Conservation (phyloP, 1,140 invertebrate species). For the Batillaria attramentaria region DNA sequence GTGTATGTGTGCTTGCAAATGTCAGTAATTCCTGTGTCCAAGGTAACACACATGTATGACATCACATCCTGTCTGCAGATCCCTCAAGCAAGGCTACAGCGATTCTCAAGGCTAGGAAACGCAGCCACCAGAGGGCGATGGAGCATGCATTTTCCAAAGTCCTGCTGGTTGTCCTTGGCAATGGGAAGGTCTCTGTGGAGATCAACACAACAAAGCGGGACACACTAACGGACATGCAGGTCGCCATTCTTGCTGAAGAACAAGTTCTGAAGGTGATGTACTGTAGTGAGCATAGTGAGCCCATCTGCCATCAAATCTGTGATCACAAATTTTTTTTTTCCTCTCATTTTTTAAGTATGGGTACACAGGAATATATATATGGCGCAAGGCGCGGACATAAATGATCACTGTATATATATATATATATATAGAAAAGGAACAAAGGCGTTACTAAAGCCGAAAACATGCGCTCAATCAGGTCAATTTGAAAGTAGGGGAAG, state of each 20-base stretch:
- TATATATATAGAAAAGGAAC: too few relatives aligned
- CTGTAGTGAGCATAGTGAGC: not conserved
- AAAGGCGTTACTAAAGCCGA: too few relatives aligned
- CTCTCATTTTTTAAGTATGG: too few relatives aligned
- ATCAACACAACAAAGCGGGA: slow-evolving; percentile 58
- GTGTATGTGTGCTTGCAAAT: not conserved
- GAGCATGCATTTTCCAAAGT: slow-evolving; percentile 64
- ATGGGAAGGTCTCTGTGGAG: slow-evolving; percentile 63
- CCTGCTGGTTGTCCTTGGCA: slow-evolving; percentile 55
- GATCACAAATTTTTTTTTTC: not conserved
- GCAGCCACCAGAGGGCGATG: slow-evolving; percentile 54
- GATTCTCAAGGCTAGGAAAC: slow-evolving; percentile 56
- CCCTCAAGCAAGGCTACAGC: slow-evolving; percentile 48
- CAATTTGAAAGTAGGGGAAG: too few relatives aligned
- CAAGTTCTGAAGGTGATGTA: slow-evolving; percentile 51
- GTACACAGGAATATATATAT: too few relatives aligned
- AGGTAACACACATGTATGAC: not conserved
- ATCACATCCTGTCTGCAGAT: slow-evolving; percentile 39
- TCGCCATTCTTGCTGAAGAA: slow-evolving; percentile 41
- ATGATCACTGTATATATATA: too few relatives aligned
- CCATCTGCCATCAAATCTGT: not conserved
- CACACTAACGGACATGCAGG: slow-evolving; percentile 31
- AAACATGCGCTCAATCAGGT: too few relatives aligned
- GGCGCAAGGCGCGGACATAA: too few relatives aligned
- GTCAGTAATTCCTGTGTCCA: not conserved